These are phyloP conservation scores for Myopa tessellatipennis DNA, from an alignment of 2,888 invertebrate genomes.

Conservation along the genomic window DNA sequence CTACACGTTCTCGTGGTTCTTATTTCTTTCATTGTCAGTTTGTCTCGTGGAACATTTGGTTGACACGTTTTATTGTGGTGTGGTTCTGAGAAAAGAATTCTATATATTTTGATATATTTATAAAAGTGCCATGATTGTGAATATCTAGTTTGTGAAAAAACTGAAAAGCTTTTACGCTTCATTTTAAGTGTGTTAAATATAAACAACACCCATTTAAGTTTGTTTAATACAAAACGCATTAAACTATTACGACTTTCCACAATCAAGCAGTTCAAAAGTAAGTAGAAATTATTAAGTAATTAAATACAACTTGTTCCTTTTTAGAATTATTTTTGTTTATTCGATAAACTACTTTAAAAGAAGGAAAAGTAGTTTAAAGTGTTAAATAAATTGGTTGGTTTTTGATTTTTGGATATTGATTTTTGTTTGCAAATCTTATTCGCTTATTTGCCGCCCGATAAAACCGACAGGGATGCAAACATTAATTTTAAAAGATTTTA, in stretches of 20 bases:
- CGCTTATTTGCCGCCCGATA: too few relatives aligned
- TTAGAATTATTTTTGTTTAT: background rate
- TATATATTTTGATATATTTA: background rate
- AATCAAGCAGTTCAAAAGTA: background rate
- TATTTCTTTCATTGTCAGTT: background rate
- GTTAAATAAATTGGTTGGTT: too few relatives aligned
- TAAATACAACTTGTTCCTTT: too few relatives aligned
- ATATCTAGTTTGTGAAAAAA: background rate
- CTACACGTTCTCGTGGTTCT: too few relatives aligned
- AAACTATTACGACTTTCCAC: background rate
- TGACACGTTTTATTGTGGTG: background rate
- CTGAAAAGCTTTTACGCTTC: background rate
- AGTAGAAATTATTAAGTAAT: background rate
- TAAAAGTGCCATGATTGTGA: conserved; percentile 5
- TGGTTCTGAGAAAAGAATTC: background rate
- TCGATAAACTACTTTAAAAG: background rate
- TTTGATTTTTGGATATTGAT: too few relatives aligned
- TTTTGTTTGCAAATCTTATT: too few relatives aligned
- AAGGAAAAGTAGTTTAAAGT: background rate
- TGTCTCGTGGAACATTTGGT: background rate
- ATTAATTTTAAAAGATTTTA: too few relatives aligned
- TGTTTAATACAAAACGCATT: background rate
- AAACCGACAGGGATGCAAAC: too few relatives aligned
- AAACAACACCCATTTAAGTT: background rate
- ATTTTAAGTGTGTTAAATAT: background rate